Conservation (phyloP, 92 coral and sea anemone species). For the Nematostella vectensis region DNA sequence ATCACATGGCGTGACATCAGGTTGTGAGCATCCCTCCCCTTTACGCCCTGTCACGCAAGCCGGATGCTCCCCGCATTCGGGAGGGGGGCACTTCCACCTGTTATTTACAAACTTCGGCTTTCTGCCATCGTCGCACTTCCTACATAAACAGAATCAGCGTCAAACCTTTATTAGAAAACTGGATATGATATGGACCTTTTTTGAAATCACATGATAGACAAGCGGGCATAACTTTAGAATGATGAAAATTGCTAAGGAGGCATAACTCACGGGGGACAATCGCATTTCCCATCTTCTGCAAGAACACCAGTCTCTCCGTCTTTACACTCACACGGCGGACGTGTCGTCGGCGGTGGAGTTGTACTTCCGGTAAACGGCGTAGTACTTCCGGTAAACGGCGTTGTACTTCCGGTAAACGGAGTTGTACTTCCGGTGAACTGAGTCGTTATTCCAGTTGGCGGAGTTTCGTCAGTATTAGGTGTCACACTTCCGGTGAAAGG, state of each 20-base stretch:
- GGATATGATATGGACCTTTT: neutral
- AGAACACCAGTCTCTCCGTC: conserved; percentile 24
- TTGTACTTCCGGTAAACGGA: conserved; percentile 12
- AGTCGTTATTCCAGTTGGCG: conserved; percentile 8
- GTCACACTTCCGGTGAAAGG: conserved; percentile 6
- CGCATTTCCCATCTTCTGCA: conserved; percentile 32
- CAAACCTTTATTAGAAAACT: no score
- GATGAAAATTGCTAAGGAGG: neutral
- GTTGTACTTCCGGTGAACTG: conserved; percentile 17
- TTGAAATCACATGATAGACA: neutral
- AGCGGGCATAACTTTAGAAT: neutral
- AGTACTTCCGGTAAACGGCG: conserved; percentile 20
- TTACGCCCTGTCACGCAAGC: conserved; percentile 58
- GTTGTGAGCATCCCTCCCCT: conserved; percentile 47
- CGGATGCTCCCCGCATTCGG: conserved; percentile 44
- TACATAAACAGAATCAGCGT: neutral
- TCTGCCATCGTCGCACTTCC: conserved; percentile 27
- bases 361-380: conserved; percentile 7
- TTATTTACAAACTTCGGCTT: conserved; percentile 30
- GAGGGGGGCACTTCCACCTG: conserved; percentile 39
- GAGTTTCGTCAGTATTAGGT: conserved; percentile 10
- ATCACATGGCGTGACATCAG: conserved; percentile 45
- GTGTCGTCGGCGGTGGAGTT: conserved; percentile 30
- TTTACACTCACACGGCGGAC: conserved; percentile 35
- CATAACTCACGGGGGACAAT: conserved; percentile 50